Conservation (phyloP, 2,113 vertebrate genomes). For the Melanostigma gelatinosum region DNA sequence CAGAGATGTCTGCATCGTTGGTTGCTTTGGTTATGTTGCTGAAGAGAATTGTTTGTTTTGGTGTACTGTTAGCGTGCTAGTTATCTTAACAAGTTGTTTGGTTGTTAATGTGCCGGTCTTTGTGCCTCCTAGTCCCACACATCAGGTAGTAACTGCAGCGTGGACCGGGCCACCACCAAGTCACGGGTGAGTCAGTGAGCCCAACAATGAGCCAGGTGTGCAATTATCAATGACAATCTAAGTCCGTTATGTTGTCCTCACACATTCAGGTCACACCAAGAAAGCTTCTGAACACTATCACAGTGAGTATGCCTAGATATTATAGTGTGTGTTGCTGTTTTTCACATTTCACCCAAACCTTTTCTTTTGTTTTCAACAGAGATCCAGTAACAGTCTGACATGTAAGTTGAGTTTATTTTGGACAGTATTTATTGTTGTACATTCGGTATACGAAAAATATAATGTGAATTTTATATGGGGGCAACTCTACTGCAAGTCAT, state of each 20-base stretch:
- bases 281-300: constrained; percentile 83
- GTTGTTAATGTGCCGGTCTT: background rate
- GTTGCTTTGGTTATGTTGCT: no score
- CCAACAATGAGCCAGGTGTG: background rate
- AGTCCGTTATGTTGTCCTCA: background rate
- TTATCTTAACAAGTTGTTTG: background rate
- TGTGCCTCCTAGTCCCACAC: constrained; percentile 65
- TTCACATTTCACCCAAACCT: background rate
- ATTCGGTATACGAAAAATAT: background rate
- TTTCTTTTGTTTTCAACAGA: constrained; percentile 60
- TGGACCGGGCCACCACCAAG: constrained; percentile 66
- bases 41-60: no score
- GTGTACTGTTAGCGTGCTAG: background rate
- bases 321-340: background rate
- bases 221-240: background rate
- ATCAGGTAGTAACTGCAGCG: constrained; percentile 50
- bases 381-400: constrained; percentile 71
- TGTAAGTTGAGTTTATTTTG: constrained; percentile 68
- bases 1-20: no score
- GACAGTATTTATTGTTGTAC: background rate
- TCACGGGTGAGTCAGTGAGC: constrained; percentile 64
- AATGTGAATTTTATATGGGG: background rate
- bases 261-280: constrained; percentile 81
- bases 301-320: constrained; percentile 61
- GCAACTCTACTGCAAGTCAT: no score